Evolutionary conservation across 2,797 vertebrate species (phyloP).

Genomic region (Hybognathus amarus): DNA sequence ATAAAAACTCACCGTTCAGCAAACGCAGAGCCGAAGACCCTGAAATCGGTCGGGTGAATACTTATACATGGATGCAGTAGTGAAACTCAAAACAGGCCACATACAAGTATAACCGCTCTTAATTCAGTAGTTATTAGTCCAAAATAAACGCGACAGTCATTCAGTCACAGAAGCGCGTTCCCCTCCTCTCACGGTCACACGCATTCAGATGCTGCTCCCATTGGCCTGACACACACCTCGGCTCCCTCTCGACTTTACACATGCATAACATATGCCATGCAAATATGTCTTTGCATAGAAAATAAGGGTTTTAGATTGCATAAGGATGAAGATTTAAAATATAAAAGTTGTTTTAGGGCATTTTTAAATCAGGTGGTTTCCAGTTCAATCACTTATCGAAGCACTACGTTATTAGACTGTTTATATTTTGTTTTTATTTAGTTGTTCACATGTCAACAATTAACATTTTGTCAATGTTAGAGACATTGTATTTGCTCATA

Average conservation of each 20-base stretch:
- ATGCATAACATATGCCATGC: not conserved
- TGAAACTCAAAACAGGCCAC: not conserved
- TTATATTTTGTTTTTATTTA: not conserved
- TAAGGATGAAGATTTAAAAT: not conserved
- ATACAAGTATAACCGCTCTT: not conserved
- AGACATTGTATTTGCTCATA: too few species aligned
- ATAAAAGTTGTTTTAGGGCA: not conserved
- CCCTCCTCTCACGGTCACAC: conserved; percentile 9
- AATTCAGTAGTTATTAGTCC: not conserved
- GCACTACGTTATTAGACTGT: not conserved
- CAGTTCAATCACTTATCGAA: not conserved
- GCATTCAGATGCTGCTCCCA: not conserved
- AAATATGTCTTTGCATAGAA: not conserved
- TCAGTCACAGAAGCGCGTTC: not conserved
- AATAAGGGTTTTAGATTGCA: not conserved
- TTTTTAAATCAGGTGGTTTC: not conserved
- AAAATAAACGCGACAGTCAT: not conserved
- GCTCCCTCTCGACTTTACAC: not conserved
- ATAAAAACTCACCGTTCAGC: conserved; percentile 50
- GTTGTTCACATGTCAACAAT: not conserved
- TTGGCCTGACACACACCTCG: not conserved
- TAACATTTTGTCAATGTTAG: not conserved
- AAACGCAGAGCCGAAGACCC: conserved; percentile 38
- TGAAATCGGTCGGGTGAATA: not conserved
- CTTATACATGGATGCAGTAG: conserved; percentile 32